Evolutionary conservation across 1,140 invertebrate species (phyloP).

Genomic region (Acromyrmex charruanus): DNA sequence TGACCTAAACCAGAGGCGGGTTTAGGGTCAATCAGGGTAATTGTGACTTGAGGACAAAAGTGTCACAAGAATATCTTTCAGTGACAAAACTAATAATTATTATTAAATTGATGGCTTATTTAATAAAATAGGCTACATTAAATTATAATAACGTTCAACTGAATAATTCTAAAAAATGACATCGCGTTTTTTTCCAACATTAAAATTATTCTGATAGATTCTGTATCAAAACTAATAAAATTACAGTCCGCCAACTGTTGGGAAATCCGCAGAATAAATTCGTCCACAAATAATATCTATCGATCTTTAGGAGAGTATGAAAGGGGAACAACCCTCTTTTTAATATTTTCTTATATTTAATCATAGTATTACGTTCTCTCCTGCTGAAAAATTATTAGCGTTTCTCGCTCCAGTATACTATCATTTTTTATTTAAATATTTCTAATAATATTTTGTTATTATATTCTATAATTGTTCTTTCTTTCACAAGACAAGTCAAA

Average conservation of each 20-base stretch:
- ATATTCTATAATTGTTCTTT: too few species aligned
- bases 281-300: slow-evolving; percentile 1
- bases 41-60: slow-evolving; percentile 38
- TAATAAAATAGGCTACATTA: neutral
- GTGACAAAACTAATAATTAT: slow-evolving; percentile 4
- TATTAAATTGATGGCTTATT: neutral
- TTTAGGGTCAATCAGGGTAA: slow-evolving; percentile 41
- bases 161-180: neutral
- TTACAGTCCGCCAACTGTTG: neutral
- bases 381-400: too few species aligned
- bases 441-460: neutral
- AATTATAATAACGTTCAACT: neutral
- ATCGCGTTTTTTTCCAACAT: neutral
- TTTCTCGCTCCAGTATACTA: neutral
- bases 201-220: slow-evolving; percentile 4
- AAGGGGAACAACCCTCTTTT: neutral
- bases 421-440: neutral
- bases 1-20: slow-evolving; percentile 47
- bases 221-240: slow-evolving; percentile 10
- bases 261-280: slow-evolving; percentile 11
- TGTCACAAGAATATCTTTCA: slow-evolving; percentile 30
- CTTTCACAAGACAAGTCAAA: neutral
- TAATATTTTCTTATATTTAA: neutral
- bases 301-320: slow-evolving; percentile 14
- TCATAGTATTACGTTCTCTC: neutral